Base-by-base conservation (phyloP, 2,113 vertebrate genomes). In the Ammodramus savannarum region DNA sequence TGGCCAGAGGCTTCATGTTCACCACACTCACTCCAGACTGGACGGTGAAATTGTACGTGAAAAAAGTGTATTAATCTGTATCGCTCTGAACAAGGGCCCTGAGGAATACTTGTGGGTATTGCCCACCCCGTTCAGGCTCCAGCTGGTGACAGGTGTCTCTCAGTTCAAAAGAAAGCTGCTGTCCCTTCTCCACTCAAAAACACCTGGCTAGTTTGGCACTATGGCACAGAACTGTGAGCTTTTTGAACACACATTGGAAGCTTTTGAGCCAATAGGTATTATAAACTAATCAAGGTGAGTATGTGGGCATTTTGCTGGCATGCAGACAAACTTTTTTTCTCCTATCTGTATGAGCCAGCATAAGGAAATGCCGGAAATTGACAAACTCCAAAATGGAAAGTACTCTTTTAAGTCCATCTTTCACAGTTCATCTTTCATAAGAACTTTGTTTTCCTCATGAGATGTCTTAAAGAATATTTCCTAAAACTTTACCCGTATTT, bases 21-120 rank as follows among this genome's bases (percentile, higher is more conserved):
- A 2, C 9, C 3, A 1, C 43, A 51, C 32, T 19, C 5, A 11
- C 36, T 76, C 36, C 54, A 39, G n/a, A 36, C 13, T 16, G 31
- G 11, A 11, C 27, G 26, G 38, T 29, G 41, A 46, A 32, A 26
- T 17, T 23, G 16, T 3, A 2, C 2, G 16, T 2, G 2, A 36
- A 9, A 58, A 9, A 55, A 29, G 58, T 3, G 5, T 44, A 19
- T 43, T 17, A 17, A 8, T 43, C 41, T 43, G 41, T 32, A 12
- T 32, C 8, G 43, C 31, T 78, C 48, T 79, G 55, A 59, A n/a
- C 7, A 23, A 32, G 23, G 17, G 6, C 13, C 7, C n/a, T 31
- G 10, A 68, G 51, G 34, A 68, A 38, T 12, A 32, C 7, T 31
- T 57, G 16, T 29, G 26, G 26, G 11, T 59, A 4, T 63, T 74